A percentile compares a stretch with the other conserved stretches of the same genome.
Evolutionary conservation across 2,888 invertebrate species (phyloP).

Genomic region (Autographa gamma): DNA sequence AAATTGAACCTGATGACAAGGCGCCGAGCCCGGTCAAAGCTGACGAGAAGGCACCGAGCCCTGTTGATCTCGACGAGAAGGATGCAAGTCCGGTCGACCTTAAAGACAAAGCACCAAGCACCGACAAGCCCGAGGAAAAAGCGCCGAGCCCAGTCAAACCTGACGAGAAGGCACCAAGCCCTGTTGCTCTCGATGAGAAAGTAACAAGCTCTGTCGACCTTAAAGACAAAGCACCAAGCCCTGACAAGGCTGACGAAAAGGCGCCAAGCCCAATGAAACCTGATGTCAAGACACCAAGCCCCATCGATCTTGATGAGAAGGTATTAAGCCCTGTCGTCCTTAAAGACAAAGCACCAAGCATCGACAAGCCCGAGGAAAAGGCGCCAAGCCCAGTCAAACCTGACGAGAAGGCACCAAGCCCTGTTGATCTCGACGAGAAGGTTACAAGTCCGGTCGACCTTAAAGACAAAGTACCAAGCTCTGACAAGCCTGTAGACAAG

Average conservation of each 20-base stretch:
- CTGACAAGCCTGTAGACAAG: slow-evolving; percentile 5
- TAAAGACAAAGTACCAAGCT: neutral
- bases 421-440: slow-evolving; percentile 28
- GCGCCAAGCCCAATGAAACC: slow-evolving; percentile 10
- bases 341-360: no score
- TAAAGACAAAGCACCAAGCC: slow-evolving; percentile 18
- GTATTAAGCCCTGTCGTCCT: no score
- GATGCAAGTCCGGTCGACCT: no score
- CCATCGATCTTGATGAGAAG: no score
- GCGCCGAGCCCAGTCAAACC: slow-evolving; percentile 14
- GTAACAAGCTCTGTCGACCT: no score
- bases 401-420: neutral
- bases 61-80: no score
- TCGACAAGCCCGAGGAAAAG: neutral
- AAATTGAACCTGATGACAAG: slow-evolving; percentile 14
- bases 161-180: slow-evolving; percentile 12
- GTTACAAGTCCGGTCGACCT: neutral
- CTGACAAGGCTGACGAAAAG: slow-evolving; percentile 23
- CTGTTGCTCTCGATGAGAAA: no score
- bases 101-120: slow-evolving; percentile 3
- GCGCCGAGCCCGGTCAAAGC: neutral
- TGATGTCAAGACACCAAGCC: neutral
- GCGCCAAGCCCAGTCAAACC: no score
- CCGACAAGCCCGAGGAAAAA: neutral
- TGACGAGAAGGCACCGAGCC: neutral